Percentiles rank a stretch among this genome's conserved stretches.
phyloP scores from a whole-genome alignment of 2,888 invertebrate species.

The Drosophila mayaguana region DNA sequence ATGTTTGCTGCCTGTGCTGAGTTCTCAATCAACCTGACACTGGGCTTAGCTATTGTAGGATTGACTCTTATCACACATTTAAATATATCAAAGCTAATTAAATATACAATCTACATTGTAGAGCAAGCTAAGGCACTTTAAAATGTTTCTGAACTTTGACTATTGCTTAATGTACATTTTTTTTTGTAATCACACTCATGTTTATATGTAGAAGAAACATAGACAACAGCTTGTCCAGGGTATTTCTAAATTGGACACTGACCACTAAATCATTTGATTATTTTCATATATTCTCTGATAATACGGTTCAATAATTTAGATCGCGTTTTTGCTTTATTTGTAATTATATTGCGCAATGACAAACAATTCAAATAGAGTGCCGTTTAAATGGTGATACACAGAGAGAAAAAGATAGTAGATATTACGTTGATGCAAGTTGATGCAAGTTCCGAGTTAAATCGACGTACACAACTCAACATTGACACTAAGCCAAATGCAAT shows the following conservation, averaged over 20 bases:
- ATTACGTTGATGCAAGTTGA: no score
- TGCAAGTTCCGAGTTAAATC: neutral
- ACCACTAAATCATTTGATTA: neutral
- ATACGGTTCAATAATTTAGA: slow-evolving; percentile 14
- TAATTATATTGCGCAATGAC: slow-evolving; percentile 5
- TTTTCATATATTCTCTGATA: slow-evolving; percentile 6
- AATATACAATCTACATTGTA: neutral
- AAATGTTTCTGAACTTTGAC: neutral
- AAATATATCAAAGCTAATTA: neutral
- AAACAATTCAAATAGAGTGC: slow-evolving; percentile 15
- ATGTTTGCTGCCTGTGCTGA: neutral
- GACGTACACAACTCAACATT: no score
- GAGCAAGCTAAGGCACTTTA: neutral
- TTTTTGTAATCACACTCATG: no score
- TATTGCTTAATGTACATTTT: no score
- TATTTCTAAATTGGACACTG: neutral
- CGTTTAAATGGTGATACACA: slow-evolving; percentile 19
- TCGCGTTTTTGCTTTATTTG: neutral
- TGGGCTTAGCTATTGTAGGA: neutral
- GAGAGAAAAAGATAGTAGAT: neutral
- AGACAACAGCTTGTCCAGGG: neutral
- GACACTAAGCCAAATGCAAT: neutral
- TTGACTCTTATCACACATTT: no score
- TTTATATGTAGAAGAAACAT: neutral
- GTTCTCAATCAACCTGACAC: neutral